Evolutionary conservation across 53 echinoderm and acorn worm genomes (phyloP).

Genomic region (Echinometra lucunter): DNA sequence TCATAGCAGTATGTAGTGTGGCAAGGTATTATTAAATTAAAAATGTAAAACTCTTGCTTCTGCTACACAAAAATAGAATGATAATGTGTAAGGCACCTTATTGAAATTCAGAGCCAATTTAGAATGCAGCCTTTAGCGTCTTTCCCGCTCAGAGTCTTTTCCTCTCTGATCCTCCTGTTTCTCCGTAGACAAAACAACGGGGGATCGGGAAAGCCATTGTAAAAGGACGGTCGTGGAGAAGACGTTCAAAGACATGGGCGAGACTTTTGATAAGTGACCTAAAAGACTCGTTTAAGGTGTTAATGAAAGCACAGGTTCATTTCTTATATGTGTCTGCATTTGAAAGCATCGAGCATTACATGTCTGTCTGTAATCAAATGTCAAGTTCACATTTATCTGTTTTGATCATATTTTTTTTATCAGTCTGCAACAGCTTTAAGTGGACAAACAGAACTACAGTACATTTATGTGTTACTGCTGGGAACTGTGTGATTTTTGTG

Average conservation of each 20-base stretch:
- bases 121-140: too few relatives aligned
- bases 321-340: neutral
- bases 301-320: neutral
- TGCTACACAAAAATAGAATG: neutral
- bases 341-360: neutral
- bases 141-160: too few relatives aligned
- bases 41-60: neutral
- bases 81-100: neutral
- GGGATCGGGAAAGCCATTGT: too few relatives aligned
- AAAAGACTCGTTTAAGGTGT: too few relatives aligned
- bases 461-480: too few relatives aligned
- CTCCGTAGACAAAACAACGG: too few relatives aligned
- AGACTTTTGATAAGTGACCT: too few relatives aligned
- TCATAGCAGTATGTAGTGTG: neutral
- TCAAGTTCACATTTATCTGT: neutral
- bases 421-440: neutral
- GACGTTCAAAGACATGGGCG: too few relatives aligned
- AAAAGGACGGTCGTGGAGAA: too few relatives aligned
- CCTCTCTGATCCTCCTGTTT: too few relatives aligned
- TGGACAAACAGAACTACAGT: neutral
- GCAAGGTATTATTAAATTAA: neutral
- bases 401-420: neutral
- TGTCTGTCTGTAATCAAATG: neutral
- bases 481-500: neutral
- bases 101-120: too few relatives aligned